Conservation (phyloP, 2,113 vertebrate species). For the Cisticola juncidis region DNA sequence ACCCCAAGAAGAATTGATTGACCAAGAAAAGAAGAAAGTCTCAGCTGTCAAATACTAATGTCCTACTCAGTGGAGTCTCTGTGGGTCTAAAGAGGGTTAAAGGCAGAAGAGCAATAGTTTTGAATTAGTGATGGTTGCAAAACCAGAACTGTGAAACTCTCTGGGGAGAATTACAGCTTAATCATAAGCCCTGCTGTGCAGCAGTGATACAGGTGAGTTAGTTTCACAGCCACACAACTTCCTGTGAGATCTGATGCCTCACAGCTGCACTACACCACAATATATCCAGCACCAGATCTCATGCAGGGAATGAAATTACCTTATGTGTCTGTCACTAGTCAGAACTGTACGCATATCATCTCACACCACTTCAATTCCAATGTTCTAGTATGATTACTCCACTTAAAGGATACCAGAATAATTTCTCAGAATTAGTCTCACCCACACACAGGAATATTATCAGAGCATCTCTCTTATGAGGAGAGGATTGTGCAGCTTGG, state of each 20-base stretch:
- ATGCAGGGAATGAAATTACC: conserved; percentile 16
- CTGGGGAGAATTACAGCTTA: conserved; percentile 64
- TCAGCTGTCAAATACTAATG: not conserved
- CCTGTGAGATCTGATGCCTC: conserved; percentile 22
- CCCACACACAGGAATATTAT: not conserved
- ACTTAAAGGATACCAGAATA: not conserved
- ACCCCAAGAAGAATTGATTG: not conserved
- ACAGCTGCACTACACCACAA: not conserved
- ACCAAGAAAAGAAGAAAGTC: not conserved
- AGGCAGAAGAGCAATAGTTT: not conserved
- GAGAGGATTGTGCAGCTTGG: not conserved
- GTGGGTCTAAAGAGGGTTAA: not conserved
- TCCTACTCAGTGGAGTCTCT: not conserved
- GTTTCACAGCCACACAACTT: conserved; percentile 56
- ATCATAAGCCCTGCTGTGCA: conserved; percentile 38
- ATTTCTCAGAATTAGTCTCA: not conserved
- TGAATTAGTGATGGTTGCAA: conserved; percentile 6
- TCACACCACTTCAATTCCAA: not conserved
- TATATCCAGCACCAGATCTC: not conserved
- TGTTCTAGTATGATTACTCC: not conserved
- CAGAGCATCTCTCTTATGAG: not conserved
- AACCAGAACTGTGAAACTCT: conserved; percentile 12
- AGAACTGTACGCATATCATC: not conserved
- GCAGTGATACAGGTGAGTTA: conserved; percentile 61
- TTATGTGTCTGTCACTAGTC: not conserved